A percentile compares a stretch with the other conserved stretches of the same genome.
Evolutionary conservation across 2,888 invertebrate species (phyloP).

Genomic region (Acrobeloides nanus): DNA sequence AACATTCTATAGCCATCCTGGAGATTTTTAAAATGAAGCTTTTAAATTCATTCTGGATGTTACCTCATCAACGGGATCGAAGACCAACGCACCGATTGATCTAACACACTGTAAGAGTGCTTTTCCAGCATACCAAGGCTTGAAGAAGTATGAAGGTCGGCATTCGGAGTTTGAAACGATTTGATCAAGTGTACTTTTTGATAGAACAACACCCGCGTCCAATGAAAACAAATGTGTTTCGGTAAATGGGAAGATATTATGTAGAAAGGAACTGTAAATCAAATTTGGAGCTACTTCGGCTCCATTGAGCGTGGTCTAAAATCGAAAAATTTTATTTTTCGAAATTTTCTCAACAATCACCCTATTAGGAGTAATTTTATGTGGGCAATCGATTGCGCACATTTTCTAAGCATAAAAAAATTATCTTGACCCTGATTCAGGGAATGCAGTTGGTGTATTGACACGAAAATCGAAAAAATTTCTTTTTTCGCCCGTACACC

Average conservation of each 20-base stretch:
- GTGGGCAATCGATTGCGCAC: too few species aligned
- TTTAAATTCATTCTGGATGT: neutral
- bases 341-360: too few species aligned
- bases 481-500: too few species aligned
- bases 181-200: conserved; percentile 11
- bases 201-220: conserved; percentile 18
- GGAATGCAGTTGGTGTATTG: too few species aligned
- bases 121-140: conserved; percentile 22
- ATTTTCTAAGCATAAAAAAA: too few species aligned
- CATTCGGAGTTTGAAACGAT: conserved; percentile 10
- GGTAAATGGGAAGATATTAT: conserved; percentile 12
- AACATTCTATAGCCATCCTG: conserved; percentile 17
- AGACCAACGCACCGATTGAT: conserved; percentile 1
- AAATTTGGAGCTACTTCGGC: neutral
- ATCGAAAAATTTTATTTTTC: too few species aligned
- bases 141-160: conserved; percentile 10
- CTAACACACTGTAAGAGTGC: conserved; percentile 13
- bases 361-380: too few species aligned
- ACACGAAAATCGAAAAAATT: too few species aligned
- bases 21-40: neutral
- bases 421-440: too few species aligned
- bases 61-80: conserved; percentile 20
- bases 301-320: too few species aligned
- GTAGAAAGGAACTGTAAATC: conserved; percentile 13
- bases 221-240: conserved; percentile 15